Evolutionary conservation across 2,113 vertebrate genomes (phyloP), one percentile per base, ranked within the genome.

Genomic region (Catharus bicknelli): DNA sequence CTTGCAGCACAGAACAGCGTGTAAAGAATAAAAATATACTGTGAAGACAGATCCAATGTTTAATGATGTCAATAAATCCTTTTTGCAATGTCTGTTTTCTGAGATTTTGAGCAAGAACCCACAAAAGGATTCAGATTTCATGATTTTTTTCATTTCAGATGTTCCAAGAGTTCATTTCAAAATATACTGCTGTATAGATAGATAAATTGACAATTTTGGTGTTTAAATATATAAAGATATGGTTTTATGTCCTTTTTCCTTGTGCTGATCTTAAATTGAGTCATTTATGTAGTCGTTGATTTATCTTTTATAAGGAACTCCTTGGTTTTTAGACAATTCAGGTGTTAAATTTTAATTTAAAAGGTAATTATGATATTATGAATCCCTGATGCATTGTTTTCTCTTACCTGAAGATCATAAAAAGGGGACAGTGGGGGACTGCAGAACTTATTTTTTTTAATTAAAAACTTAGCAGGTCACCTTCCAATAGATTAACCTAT

Each of bases 311-410:
- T 29, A 72, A 81, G 14, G 11, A 78, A 8, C 11, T 80, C 34
- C 68, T 91, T 6, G 0, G 10, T 75, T 88, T 88, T 86, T 38
- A 81, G 73, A 70, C 7, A 81, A 66, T 78, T 92, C 40, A 75
- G 19, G 34, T 86, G 45, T 82, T 91, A 93, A 94, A 91, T 93
- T 94, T 92, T 42, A 50, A 72, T 84, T 86, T 88, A 68, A 93
- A 90, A 90, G 22, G 53, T 94, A 96, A 96, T 92, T 96, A 93
- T 21, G 5, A 47, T 58, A 92, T 72, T 82, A 29, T 3, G 10
- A 78, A 72, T 86, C 94, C 86, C 86, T 51, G 12, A 9, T 66
- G 94, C 21, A 69, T 86, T 92, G 67, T 94, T 90, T 90, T 70
- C 55, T 80, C 48, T 34, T 90, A 68, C 48, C 19, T 75, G 45